Percentiles rank a stretch among this genome's conserved stretches.
These are phyloP conservation scores for Netelia inedita DNA, from an alignment of 2,888 invertebrate species.

Conservation along the genomic window DNA sequence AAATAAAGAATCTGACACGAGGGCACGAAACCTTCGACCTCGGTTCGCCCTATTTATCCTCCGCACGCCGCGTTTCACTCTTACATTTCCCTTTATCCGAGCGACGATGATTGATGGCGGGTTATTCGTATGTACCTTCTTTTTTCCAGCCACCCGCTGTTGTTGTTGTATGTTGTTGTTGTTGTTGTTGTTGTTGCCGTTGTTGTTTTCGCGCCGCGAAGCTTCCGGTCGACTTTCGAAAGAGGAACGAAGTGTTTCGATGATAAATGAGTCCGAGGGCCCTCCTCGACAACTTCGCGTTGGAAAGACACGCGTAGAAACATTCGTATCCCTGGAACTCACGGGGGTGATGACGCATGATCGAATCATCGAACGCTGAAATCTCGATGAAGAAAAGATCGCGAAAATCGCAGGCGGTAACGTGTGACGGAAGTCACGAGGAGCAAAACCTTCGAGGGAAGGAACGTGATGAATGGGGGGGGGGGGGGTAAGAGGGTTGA, in stretches of 20 bases:
- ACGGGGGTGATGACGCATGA: neutral
- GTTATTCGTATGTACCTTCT: neutral
- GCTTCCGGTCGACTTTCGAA: neutral
- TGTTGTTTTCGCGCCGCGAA: neutral
- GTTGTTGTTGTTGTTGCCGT: neutral
- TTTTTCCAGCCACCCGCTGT: neutral
- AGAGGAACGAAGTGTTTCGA: neutral
- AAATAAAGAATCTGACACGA: neutral
- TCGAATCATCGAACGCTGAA: constrained; percentile 10
- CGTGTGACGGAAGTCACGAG: neutral
- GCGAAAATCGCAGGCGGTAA: neutral
- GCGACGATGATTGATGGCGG: neutral
- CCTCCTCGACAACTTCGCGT: neutral
- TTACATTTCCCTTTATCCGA: neutral
- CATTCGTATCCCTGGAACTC: constrained; percentile 10
- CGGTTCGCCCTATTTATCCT: neutral
- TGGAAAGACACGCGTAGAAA: neutral
- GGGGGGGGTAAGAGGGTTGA: neutral
- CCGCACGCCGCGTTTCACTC: neutral
- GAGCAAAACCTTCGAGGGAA: neutral
- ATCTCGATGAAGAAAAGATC: constrained; percentile 16
- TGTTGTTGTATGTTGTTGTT: neutral
- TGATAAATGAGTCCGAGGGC: neutral
- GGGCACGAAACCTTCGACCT: neutral
- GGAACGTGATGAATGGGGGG: neutral